phyloP scores from a whole-genome alignment of 2,113 vertebrate species.

The Vireo altiloquus region DNA sequence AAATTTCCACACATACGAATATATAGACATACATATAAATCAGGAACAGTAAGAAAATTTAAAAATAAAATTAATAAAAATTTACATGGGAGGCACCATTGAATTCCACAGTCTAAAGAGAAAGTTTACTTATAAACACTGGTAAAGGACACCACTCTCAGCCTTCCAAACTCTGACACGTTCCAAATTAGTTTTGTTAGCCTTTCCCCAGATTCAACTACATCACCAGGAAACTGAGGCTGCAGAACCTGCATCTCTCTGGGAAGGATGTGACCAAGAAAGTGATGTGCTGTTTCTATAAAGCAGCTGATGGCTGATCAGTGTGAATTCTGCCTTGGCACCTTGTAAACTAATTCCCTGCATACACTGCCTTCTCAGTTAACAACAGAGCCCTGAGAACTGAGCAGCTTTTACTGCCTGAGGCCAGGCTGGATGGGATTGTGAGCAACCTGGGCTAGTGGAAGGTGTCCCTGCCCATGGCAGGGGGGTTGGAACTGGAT shows the following conservation, averaged over 20 bases:
- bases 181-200: neutral
- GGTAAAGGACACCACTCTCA: neutral
- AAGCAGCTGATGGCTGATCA: neutral
- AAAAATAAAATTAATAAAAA: neutral
- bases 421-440: neutral
- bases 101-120: neutral
- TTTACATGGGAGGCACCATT: neutral
- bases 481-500: neutral
- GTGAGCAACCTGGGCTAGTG: neutral
- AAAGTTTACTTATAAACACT: neutral
- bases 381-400: neutral
- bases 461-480: neutral
- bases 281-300: rapidly evolving
- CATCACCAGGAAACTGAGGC: neutral
- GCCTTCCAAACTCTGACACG: neutral
- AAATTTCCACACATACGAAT: neutral
- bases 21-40: neutral
- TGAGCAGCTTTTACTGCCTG: neutral
- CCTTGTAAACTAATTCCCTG: neutral
- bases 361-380: neutral
- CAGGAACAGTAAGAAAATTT: neutral
- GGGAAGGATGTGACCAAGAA: neutral
- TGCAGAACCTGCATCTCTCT: neutral
- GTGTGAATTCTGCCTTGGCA: neutral
- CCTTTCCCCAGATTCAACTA: neutral